phyloP scores from a whole-genome alignment of 2,888 invertebrate genomes.

The Aphrophora alni region DNA sequence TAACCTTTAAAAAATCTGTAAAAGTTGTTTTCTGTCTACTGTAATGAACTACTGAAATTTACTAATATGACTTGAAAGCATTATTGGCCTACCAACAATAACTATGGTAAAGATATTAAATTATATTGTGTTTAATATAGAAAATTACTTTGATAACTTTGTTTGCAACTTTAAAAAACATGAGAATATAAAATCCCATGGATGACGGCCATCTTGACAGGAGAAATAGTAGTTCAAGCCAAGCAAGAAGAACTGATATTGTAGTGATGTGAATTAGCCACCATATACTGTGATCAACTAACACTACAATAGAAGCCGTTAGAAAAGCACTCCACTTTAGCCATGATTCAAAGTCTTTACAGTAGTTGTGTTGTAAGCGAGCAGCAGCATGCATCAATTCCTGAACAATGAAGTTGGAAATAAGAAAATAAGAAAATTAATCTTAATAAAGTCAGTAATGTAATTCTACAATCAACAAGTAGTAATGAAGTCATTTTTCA shows the following conservation, averaged over 20 bases:
- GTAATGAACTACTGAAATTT: too few relatives aligned
- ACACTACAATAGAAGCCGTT: conserved; percentile 7
- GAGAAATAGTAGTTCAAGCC: conserved; percentile 65
- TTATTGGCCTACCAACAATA: too few relatives aligned
- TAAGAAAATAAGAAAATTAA: too few relatives aligned
- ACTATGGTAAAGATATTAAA: too few relatives aligned
- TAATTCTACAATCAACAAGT: too few relatives aligned
- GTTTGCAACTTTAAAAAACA: conserved; percentile 66
- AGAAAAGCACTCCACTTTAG: conserved; percentile 58
- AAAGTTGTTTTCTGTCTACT: too few relatives aligned
- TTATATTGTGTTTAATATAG: too few relatives aligned
- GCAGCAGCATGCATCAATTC: conserved; percentile 64
- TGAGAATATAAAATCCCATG: conserved; percentile 64
- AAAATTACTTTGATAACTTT: conserved; percentile 62
- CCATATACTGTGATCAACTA: conserved; percentile 19
- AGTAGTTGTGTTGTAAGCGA: conserved; percentile 61
- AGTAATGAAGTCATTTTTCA: too few relatives aligned
- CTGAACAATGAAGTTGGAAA: too few relatives aligned
- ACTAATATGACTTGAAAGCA: too few relatives aligned
- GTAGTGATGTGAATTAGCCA: conserved; percentile 63
- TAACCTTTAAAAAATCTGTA: too few relatives aligned
- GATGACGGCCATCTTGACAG: conserved; percentile 64
- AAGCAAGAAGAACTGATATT: conserved; percentile 61
- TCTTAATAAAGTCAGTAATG: too few relatives aligned
- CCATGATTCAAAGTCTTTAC: conserved; percentile 64